Percentiles rank a stretch among this genome's conserved stretches.
phyloP scores from a whole-genome alignment of 2,113 vertebrate genomes.

The Lepus americanus region DNA sequence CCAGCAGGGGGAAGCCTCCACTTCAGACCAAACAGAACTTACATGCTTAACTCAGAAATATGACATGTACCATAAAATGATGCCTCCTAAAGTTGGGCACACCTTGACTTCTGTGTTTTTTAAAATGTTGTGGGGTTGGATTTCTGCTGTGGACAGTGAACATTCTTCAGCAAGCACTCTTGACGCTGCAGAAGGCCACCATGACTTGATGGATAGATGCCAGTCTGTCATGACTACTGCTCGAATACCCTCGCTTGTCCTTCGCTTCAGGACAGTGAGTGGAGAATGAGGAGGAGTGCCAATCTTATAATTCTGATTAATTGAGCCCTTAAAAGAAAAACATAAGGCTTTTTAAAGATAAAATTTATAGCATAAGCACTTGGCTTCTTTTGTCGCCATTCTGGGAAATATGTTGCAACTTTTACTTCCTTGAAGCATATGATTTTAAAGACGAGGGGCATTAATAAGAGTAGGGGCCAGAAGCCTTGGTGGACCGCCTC shows the following conservation, averaged over 20 bases:
- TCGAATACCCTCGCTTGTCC: neutral
- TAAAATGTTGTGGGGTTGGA: neutral
- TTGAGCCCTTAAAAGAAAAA: neutral
- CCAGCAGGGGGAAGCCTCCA: neutral
- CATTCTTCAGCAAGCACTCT: too few species aligned
- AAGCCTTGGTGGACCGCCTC: neutral
- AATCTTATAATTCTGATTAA: neutral
- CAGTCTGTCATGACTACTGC: neutral
- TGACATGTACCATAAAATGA: neutral
- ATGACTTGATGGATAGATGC: fast-evolving
- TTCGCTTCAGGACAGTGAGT: neutral
- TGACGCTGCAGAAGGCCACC: too few species aligned
- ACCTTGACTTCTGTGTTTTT: neutral
- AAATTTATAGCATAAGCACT: neutral
- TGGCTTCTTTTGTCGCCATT: neutral
- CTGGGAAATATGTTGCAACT: neutral
- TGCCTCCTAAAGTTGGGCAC: neutral
- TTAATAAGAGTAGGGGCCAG: neutral
- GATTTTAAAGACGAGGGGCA: neutral
- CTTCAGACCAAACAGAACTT: fast-evolving
- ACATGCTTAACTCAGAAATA: neutral
- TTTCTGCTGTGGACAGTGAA: neutral
- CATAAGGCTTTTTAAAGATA: neutral
- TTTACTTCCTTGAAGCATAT: conserved; percentile 29
- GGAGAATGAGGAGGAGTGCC: neutral